Evolutionary conservation across 2,113 vertebrate genomes (phyloP), one percentile per base, ranked within the genome.

Genomic region (Formicarius rufipectus): DNA sequence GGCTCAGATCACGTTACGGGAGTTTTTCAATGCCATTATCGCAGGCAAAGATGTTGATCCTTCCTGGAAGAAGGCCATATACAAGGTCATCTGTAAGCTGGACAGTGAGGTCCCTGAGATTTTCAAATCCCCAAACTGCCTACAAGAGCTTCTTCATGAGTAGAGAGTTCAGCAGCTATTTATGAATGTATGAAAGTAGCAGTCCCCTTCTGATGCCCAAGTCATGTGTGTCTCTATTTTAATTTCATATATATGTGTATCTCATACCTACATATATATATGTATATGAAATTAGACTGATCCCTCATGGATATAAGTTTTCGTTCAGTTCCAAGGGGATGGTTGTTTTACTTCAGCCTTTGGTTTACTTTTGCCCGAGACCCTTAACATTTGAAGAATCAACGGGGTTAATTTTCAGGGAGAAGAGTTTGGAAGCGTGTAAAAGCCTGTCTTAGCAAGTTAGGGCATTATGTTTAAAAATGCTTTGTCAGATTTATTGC

Each of bases 61-160:
- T 95, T 99, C 99, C 97, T 99, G 99, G 99, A 99, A 99, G 98
- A 99, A 99, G 99, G 99, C 99, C 98, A 99, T 99, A 97, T 99
- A 99, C 98, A 99, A 99, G 98, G 99, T 99, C 98, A 99, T 99
- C 98, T 99, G 99, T 98, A 99, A 99, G 98, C 98, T 99, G 98
- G 99, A 99, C 98, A 99, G 99, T 91, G 99, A 99, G 96, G 99
- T 99, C 96, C 99, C 99, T 21, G 99, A 99, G 97, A 98, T 99
- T 98, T 99, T 99, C 98, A 99, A 99, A 98, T 99, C 99, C 95
- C 99, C 99, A 85, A 99, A 99, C 98, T 99, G 99, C 98, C 99
- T 99, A 95, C 99, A 99, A 98, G 99, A 99, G 98, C 99, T 99
- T 97, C 99, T 99, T 97, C 99, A 99, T 69, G 99, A 99, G 98